Evolutionary conservation across 2,888 invertebrate species (phyloP).

Genomic region (Nebria salina): DNA sequence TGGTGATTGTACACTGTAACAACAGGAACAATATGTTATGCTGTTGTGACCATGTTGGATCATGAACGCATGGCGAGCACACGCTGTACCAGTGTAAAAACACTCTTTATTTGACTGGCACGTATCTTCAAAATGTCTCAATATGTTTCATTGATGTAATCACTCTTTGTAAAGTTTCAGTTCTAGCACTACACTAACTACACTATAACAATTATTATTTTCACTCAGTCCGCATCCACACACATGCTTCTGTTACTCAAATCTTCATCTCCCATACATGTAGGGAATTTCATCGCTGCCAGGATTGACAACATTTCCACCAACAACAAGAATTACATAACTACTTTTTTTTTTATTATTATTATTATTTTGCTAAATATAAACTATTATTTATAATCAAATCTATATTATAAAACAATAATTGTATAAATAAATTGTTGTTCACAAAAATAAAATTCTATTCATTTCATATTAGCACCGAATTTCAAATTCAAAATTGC

Average conservation of each 20-base stretch:
- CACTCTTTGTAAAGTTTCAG: constrained; percentile 32
- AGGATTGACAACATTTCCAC: constrained; percentile 38
- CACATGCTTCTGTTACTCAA: constrained; percentile 47
- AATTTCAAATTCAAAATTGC: background rate
- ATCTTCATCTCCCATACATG: constrained; percentile 29
- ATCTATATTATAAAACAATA: no score
- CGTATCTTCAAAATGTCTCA: constrained; percentile 30
- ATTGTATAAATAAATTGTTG: no score
- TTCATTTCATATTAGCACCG: no score
- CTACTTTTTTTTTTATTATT: background rate
- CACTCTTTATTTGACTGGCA: constrained; percentile 38
- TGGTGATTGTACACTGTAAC: constrained; percentile 27
- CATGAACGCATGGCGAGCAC: constrained; percentile 61
- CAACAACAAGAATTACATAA: constrained; percentile 41
- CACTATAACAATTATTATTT: constrained; percentile 39
- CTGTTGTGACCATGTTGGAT: constrained; percentile 60
- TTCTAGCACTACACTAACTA: constrained; percentile 46
- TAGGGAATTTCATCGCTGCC: constrained; percentile 35
- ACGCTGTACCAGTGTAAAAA: constrained; percentile 44
- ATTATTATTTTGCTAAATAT: background rate
- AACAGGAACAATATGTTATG: constrained; percentile 60
- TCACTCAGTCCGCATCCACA: constrained; percentile 42
- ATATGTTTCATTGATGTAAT: constrained; percentile 21
- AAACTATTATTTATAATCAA: background rate
- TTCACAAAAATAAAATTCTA: no score